phyloP scores from a whole-genome alignment of 2,888 invertebrate species.

The Mechanitis mazaeus region DNA sequence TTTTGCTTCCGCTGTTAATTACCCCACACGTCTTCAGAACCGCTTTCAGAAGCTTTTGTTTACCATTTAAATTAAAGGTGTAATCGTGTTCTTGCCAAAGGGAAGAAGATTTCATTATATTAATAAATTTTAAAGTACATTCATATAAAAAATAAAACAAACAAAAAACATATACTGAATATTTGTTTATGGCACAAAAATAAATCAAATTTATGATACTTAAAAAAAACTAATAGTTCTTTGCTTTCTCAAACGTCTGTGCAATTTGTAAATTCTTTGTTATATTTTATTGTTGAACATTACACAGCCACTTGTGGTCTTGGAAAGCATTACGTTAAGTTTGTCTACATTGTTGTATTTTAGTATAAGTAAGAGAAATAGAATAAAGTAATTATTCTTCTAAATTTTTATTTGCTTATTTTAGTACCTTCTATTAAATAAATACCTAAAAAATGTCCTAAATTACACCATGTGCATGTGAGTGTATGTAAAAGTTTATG shows the following conservation, averaged over 20 bases:
- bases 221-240: constrained; percentile 18
- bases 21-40: background rate
- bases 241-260: constrained; percentile 19
- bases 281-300: constrained; percentile 12
- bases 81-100: background rate
- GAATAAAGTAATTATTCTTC: too few relatives aligned
- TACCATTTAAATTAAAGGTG: constrained; percentile 3
- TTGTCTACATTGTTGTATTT: background rate
- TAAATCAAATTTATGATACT: background rate
- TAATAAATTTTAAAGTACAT: too few relatives aligned
- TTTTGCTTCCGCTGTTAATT: background rate
- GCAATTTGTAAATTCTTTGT: constrained; percentile 22
- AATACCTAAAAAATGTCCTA: too few relatives aligned
- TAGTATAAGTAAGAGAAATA: too few relatives aligned
- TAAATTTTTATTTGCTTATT: too few relatives aligned
- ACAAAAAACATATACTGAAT: too few relatives aligned
- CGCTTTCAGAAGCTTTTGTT: background rate
- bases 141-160: too few relatives aligned
- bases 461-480: too few relatives aligned
- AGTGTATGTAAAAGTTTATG: too few relatives aligned
- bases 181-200: background rate
- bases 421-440: too few relatives aligned
- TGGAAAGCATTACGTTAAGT: background rate
- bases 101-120: too few relatives aligned
- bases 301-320: constrained; percentile 3